Conservation (phyloP, 2,113 vertebrate genomes). For the Xenopus laevis region DNA sequence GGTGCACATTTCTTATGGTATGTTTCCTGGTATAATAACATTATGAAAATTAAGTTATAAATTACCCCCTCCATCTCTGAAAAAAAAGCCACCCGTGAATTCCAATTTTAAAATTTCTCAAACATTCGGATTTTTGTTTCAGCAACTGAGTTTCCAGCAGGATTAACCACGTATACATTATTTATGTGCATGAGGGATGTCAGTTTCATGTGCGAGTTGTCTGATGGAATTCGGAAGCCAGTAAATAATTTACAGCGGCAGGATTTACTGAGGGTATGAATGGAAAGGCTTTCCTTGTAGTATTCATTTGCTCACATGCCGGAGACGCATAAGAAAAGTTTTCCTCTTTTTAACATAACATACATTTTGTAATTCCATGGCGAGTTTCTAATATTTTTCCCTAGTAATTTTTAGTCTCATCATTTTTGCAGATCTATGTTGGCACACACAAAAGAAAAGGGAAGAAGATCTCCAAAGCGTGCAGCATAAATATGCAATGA, state of each 20-base stretch:
- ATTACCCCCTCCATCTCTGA: too few relatives aligned
- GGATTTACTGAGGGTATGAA: conserved; percentile 25
- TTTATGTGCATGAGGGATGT: conserved; percentile 27
- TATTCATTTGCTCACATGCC: conserved; percentile 24
- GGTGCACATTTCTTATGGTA: too few relatives aligned
- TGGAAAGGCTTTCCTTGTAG: conserved; percentile 27
- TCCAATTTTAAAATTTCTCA: too few relatives aligned
- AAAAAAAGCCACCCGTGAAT: too few relatives aligned
- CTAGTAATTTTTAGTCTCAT: too few relatives aligned
- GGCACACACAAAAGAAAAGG: too few relatives aligned
- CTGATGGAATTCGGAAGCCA: conserved; percentile 30
- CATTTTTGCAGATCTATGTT: too few relatives aligned
- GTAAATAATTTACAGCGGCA: conserved; percentile 35
- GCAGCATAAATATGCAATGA: too few relatives aligned
- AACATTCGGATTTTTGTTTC: too few relatives aligned
- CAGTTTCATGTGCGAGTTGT: conserved; percentile 31
- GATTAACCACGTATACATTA: conserved; percentile 13
- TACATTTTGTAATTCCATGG: conserved; percentile 12
- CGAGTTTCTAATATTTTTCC: neutral
- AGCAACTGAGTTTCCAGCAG: neutral
- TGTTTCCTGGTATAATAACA: too few relatives aligned
- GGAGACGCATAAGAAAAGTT: conserved; percentile 13
- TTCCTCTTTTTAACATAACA: conserved; percentile 15
- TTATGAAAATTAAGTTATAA: too few relatives aligned
- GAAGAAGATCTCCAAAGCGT: too few relatives aligned